Percentiles rank a stretch among this genome's conserved stretches.
Conservation (phyloP, 2,113 vertebrate species). For the Brevimyrus niger region DNA sequence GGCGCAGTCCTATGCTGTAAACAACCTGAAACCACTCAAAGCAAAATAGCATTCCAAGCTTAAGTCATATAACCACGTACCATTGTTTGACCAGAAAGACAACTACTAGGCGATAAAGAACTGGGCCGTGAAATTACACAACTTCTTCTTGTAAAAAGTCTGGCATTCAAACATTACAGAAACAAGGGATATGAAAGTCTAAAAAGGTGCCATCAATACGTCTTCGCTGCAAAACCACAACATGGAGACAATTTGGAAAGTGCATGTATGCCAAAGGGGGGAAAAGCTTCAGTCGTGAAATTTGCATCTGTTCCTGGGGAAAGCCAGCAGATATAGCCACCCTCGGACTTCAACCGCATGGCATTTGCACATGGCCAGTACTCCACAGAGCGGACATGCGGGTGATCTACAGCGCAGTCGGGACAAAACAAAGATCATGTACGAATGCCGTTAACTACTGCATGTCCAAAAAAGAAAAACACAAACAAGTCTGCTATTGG, state of each 20-base stretch:
- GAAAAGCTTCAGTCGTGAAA: no score
- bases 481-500: background rate
- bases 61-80: background rate
- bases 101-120: background rate
- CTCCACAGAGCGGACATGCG: background rate
- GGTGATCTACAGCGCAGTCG: background rate
- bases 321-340: background rate
- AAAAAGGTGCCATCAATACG: no score
- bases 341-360: background rate
- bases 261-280: background rate
- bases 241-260: background rate
- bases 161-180: background rate
- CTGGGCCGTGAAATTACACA: background rate
- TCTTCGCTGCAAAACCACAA: background rate
- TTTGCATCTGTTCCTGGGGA: background rate
- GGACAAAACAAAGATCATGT: background rate
- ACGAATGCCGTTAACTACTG: background rate
- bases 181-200: background rate
- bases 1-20: slow-evolving; percentile 9
- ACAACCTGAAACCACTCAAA: background rate
- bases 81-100: background rate
- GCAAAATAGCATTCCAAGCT: background rate
- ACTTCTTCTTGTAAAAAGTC: background rate
- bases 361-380: slow-evolving; percentile 1
- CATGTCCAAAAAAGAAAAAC: background rate